Base-by-base conservation (phyloP, 2,113 vertebrate genomes). In the Stigmatopora argus region DNA sequence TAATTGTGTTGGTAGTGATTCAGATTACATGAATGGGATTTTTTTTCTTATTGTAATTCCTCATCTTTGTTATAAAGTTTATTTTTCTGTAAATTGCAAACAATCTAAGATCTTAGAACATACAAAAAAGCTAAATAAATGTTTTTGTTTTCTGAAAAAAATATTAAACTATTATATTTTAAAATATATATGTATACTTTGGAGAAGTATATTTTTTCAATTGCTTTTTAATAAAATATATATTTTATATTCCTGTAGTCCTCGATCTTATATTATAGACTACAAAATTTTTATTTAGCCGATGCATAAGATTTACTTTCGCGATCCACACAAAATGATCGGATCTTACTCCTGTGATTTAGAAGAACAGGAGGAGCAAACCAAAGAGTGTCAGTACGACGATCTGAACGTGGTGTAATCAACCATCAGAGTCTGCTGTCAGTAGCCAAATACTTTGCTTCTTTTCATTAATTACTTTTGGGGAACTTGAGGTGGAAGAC, bases 391-490 rank as follows among this genome's bases (percentile, higher is more conserved):
- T 66, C 67, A 66, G 74, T 60, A 52, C 64, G 67, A 81, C 73
- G 65, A 35, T 78, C 69, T 67, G 73, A 82, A 80, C 72, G 74
- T 72, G 75, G 68, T 78, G 79, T 72, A 79, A 76, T 74, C 82
- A 79, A 80, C 79, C 78, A 69, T 75, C 73, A 82, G 79, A 84
- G 87, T 88, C 86, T 86, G 78, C 79, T 86, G 85, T 85, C 85
- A 86, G 77, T 23, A n/a, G 80, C 74, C 73, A 85, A 63, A 85
- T 78, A 81, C 71, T 82, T 86, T 72, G 72, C 72, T 79, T 86
- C 82, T 86, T 83, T 72, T 80, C 83, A 86, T 87, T 86, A 88
- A 89, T 87, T 87, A 86, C 82, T 83, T 83, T 77, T 82, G 76
- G 69, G 69, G 73, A 77, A 85, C 77, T 77, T 74, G 72, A 84